phyloP scores from a whole-genome alignment of 1,140 invertebrate species.

The Archivesica marissinica region DNA sequence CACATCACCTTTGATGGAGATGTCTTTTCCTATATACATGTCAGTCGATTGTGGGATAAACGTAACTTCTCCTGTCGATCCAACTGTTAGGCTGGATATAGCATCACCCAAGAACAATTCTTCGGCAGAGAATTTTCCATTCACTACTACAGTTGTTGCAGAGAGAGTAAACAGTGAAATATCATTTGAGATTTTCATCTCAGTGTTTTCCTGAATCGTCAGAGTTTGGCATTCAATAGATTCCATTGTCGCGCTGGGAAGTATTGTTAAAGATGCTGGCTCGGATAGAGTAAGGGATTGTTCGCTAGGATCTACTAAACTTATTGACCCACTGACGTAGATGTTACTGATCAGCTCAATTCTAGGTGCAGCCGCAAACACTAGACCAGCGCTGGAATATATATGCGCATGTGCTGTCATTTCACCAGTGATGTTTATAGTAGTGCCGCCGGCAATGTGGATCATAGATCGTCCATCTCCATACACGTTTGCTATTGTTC shows the following conservation, averaged over 20 bases:
- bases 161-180: not conserved
- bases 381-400: constrained; percentile 32
- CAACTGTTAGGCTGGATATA: constrained; percentile 55
- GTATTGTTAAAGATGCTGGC: constrained; percentile 7
- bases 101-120: not conserved
- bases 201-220: not conserved
- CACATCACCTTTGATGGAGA: constrained; percentile 61
- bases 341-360: constrained; percentile 45
- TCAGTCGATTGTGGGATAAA: constrained; percentile 63
- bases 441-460: constrained; percentile 47
- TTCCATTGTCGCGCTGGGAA: not conserved
- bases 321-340: constrained; percentile 60
- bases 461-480: constrained; percentile 62
- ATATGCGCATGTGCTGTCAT: constrained; percentile 66
- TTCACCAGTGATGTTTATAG: constrained; percentile 45
- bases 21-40: constrained; percentile 64
- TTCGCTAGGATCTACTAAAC: constrained; percentile 47
- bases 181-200: not conserved
- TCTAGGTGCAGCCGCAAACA: constrained; percentile 35
- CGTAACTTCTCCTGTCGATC: constrained; percentile 55
- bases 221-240: not conserved
- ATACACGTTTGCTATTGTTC: constrained; percentile 55
- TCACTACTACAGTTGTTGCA: not conserved
- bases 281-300: constrained; percentile 51
- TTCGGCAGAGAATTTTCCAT: not conserved